A percentile compares a stretch with the other conserved stretches of the same genome.
Evolutionary conservation across 2,113 vertebrate genomes (phyloP).

Genomic region (Rana temporaria): DNA sequence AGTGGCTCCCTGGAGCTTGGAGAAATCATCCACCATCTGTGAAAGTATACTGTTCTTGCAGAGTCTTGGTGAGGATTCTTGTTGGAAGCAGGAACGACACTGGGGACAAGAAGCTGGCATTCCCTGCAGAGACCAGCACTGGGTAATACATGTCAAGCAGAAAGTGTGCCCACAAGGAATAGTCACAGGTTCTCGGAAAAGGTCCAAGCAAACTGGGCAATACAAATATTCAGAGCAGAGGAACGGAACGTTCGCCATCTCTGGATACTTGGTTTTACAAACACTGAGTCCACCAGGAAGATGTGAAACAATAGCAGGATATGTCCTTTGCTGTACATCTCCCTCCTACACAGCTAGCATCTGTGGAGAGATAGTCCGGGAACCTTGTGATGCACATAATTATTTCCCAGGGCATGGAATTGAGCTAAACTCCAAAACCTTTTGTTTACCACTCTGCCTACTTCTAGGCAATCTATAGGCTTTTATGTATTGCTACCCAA

Average conservation of each 20-base stretch:
- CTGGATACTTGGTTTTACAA: neutral
- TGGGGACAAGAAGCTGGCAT: constrained; percentile 42
- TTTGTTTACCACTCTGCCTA: no score
- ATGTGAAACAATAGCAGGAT: constrained; percentile 43
- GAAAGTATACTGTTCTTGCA: constrained; percentile 53
- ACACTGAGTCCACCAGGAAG: constrained; percentile 2
- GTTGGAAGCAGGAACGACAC: constrained; percentile 36
- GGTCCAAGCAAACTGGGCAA: constrained; percentile 49
- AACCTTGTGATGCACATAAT: neutral
- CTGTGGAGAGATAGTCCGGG: neutral
- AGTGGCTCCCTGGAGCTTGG: neutral
- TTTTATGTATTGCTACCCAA: no score
- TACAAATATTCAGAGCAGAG: constrained; percentile 46
- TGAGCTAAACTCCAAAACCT: no score
- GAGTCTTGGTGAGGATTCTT: constrained; percentile 32
- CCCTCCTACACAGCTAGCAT: neutral
- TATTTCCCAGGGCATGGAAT: neutral
- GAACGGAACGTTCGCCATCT: constrained; percentile 45
- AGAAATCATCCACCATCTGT: constrained; percentile 51
- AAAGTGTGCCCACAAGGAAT: constrained; percentile 53
- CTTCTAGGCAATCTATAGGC: no score
- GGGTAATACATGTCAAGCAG: constrained; percentile 43
- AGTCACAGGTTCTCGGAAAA: constrained; percentile 49
- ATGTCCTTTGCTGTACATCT: neutral
- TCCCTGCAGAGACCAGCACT: constrained; percentile 51